Evolutionary conservation across 2,113 vertebrate species (phyloP), one percentile per base, ranked within the genome.

Genomic region (Otolemur garnettii): DNA sequence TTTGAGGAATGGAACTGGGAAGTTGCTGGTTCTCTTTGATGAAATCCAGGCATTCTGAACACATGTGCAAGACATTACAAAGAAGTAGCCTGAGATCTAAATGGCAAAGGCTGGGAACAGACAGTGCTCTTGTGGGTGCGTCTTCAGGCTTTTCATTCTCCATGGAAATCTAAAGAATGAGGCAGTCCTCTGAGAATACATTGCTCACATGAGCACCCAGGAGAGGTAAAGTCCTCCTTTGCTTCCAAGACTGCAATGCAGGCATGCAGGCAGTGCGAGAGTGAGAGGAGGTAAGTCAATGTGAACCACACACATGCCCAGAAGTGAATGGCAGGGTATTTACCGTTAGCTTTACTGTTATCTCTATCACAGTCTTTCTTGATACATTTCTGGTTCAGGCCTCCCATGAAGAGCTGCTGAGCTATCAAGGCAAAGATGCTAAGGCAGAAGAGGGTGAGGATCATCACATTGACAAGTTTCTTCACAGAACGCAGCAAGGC

Each of bases 361-460:
- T 7, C 8, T 50, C 45, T 5, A 0, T 1, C 0, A 71, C 96
- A 97, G 74, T 13, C 22, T 1, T 2, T 11, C 15, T 1, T 72
- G 84, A 98, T 10, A 66, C 97, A 98, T n/a, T 71, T 97, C 12
- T 90, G 80, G 38, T 45, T 93, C 83, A 98, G 90, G 33, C 2
- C 90, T n/a, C 95, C 95, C 95, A 88, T 97, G 94, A 98, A 98
- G 42, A 98, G 94, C 90, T 98, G 97, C 91, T 97, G 97, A n/a
- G 91, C 97, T 2, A 98, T 95, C 30, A 98, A 86, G 55, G 97
- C 96, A 0, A 98, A 98, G 94, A 98, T 98, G 89, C 97, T 97
- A 79, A 98, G 97, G 84, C 96, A 98, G 18, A 98, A 98, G 71
- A 98, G 71, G 42, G 95, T 97, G 91, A 98, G 94, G 64, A 98